Evolutionary conservation across 2,797 vertebrate genomes (phyloP), one percentile per base, ranked within the genome.

Genomic region (Channallabes apus): DNA sequence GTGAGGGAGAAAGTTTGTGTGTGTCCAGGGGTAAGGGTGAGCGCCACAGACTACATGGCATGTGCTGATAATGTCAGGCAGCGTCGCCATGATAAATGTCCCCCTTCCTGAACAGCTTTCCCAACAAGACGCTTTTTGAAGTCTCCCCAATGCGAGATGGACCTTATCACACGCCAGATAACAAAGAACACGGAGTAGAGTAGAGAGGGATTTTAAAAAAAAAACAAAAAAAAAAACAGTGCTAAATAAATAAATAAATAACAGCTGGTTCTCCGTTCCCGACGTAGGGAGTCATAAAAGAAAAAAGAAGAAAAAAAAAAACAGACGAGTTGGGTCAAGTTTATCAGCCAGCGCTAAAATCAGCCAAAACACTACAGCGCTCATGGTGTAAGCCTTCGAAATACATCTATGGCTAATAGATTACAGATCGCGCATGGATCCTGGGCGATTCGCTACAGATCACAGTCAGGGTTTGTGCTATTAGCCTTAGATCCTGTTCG

Each of bases 21-120:
- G 79, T 80, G 82, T 86, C 24, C 35, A 32, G 41, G 85, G 75
- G 64, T 85, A 86, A 86, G 86, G 62, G 79, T 85, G 84, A 84
- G 88, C 84, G 83, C 88, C 87, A 89, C 87, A 90, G 90, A 90
- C 90, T 89, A 91, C 89, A 91, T 86, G 90, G 90, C 85, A 88
- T 86, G 75, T 89, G 90, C 87, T 75, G 94, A 93, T 94, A 95
- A 93, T 88, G 92, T 91, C 87, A 85, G 89, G 91, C 89, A 90
- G 93, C 91, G 92, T 93, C 90, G 87, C 46, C n/a, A 88, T 94
- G 94, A 96, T 95, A 95, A 95, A 95, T 93, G 92, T 92, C 90
- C 91, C 89, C 88, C 90, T 94, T 93, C 93, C 92, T 93, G 91
- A 88, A 88, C 91, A 89, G 82, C 77, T 90, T 90, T 83, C 91